Percentiles rank a stretch among this genome's conserved stretches.
Evolutionary conservation across 2,888 invertebrate species (phyloP).

Genomic region (Hydriomena furcata): DNA sequence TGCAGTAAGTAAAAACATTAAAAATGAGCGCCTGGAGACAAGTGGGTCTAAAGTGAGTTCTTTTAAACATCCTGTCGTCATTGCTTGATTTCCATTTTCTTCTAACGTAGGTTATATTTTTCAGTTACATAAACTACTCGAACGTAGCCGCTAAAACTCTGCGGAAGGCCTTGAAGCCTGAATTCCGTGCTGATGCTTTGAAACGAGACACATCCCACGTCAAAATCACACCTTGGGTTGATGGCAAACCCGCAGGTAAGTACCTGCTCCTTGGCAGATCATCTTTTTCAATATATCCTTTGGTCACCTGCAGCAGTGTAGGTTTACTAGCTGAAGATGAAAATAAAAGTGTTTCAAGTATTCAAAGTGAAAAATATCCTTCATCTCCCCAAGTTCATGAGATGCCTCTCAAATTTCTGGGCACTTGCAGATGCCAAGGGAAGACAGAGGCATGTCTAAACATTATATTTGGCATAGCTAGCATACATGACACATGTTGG

Average conservation of each 20-base stretch:
- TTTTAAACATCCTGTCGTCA: background rate
- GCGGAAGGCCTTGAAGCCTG: conserved; percentile 91
- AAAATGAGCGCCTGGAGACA: conserved; percentile 92
- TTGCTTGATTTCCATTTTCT: background rate
- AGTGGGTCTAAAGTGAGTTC: conserved; percentile 91
- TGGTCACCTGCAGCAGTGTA: no score
- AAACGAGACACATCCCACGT: conserved; percentile 90
- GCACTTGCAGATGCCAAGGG: no score
- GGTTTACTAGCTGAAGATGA: no score
- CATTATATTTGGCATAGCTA: no score
- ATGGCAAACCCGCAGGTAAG: conserved; percentile 95
- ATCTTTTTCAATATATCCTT: no score
- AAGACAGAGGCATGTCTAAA: no score
- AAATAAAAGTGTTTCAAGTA: no score
- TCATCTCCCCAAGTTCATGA: no score
- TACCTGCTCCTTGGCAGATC: conserved; percentile 25
- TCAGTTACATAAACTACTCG: conserved; percentile 97
- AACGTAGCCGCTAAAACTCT: conserved; percentile 95
- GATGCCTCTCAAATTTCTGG: no score
- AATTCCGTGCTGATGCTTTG: conserved; percentile 87
- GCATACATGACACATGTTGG: no score
- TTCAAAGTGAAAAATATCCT: no score
- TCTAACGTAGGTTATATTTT: conserved; percentile 45
- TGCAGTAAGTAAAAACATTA: conserved; percentile 26
- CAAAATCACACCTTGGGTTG: conserved; percentile 93